phyloP scores from a whole-genome alignment of 2,113 vertebrate species.

The Atherinomorus stipes region DNA sequence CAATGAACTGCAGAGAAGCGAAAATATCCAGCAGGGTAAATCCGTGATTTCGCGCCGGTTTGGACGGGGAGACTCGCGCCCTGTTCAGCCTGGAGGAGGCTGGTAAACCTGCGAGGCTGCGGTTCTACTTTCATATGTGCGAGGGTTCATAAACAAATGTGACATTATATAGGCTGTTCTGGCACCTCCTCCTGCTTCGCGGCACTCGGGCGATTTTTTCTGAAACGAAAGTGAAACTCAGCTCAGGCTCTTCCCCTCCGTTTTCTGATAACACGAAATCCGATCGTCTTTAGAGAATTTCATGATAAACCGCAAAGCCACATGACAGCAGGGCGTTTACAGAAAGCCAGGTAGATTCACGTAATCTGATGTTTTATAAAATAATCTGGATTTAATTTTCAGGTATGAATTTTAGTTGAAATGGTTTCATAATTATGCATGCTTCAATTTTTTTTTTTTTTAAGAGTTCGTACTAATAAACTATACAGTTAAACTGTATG shows the following conservation, averaged over 20 bases:
- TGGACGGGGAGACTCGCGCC: neutral
- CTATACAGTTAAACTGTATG: no score
- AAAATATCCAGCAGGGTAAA: neutral
- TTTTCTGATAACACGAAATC: constrained; percentile 16
- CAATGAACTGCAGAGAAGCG: neutral
- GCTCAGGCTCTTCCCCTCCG: rapidly evolving
- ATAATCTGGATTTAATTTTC: neutral
- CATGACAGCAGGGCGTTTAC: constrained; percentile 38
- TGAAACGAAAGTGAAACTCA: constrained; percentile 65
- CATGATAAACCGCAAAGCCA: constrained; percentile 24
- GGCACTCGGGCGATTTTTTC: neutral
- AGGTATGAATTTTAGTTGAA: neutral
- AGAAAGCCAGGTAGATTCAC: constrained; percentile 29
- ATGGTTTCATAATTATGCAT: no score
- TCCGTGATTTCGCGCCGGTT: neutral
- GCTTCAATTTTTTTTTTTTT: no score
- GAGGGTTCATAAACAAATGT: neutral
- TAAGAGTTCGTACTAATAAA: no score
- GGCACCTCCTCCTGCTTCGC: neutral
- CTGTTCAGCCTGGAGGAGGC: neutral
- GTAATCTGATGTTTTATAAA: constrained; percentile 2
- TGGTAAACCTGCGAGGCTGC: neutral
- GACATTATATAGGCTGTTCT: no score
- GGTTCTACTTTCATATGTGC: neutral
- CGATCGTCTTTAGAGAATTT: constrained; percentile 2